These are phyloP conservation scores for Anabacerthia variegaticeps DNA, from an alignment of 2,797 vertebrate genomes.

Conservation along the genomic window DNA sequence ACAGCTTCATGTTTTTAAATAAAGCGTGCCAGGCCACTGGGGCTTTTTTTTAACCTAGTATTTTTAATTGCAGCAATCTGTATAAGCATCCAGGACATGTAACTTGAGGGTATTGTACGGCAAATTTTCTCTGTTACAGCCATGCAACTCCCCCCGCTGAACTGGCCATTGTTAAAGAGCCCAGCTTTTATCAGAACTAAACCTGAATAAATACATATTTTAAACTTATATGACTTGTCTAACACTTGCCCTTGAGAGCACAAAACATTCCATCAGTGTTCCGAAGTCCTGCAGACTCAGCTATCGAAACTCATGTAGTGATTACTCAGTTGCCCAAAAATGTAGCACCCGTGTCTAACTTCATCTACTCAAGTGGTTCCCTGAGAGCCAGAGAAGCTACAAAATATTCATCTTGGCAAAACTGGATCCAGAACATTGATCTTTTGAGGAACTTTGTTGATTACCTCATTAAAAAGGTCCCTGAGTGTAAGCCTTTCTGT, in stretches of 20 bases:
- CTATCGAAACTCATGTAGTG: neutral
- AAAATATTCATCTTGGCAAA: neutral
- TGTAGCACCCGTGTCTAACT: neutral
- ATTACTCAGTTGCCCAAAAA: neutral
- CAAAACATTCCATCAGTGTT: neutral
- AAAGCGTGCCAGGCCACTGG: neutral
- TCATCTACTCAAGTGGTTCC: neutral
- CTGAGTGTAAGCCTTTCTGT: neutral
- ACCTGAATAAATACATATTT: slow-evolving; percentile 17
- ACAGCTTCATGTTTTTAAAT: neutral
- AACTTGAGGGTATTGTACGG: neutral
- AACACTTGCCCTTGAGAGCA: neutral
- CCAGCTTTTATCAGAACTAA: neutral
- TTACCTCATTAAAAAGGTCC: neutral
- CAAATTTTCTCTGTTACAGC: neutral
- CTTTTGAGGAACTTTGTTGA: neutral
- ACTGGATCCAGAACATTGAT: neutral
- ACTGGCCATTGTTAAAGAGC: neutral
- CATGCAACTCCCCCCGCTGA: neutral
- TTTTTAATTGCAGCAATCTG: neutral
- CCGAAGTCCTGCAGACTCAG: neutral
- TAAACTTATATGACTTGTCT: neutral
- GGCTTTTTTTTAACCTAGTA: neutral
- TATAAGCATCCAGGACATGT: neutral
- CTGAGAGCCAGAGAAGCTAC: neutral